Percentiles rank a stretch among this genome's conserved stretches.
Conservation (phyloP, 1,140 invertebrate species). For the Lepidurus couesii region DNA sequence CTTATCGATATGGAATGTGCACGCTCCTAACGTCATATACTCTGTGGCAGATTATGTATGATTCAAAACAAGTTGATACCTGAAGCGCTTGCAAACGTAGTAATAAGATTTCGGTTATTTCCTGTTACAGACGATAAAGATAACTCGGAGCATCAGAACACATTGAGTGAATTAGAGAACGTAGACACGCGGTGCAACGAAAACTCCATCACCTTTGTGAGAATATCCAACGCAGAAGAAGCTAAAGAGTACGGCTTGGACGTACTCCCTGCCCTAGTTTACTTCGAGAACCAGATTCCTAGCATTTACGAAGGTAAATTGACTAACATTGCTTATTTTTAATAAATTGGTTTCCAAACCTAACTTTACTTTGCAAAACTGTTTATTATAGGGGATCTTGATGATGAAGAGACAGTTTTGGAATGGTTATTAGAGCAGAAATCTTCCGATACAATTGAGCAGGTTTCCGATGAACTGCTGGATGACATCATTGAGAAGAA, state of each 20-base stretch:
- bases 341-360: not conserved
- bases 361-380: not conserved
- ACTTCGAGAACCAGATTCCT: conserved; percentile 88
- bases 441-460: conserved; percentile 84
- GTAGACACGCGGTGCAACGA: conserved; percentile 88
- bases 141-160: conserved; percentile 78
- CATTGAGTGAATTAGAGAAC: conserved; percentile 82
- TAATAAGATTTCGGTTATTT: conserved; percentile 10
- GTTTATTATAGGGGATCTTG: conserved; percentile 59
- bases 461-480: conserved; percentile 88
- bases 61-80: conserved; percentile 16
- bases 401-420: conserved; percentile 85
- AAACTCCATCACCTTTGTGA: conserved; percentile 81
- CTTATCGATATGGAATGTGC: no score
- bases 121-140: conserved; percentile 71
- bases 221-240: conserved; percentile 79
- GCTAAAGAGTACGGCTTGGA: conserved; percentile 87
- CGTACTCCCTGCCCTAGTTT: conserved; percentile 77
- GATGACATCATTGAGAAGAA: conserved; percentile 79
- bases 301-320: conserved; percentile 71
- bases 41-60: not conserved
- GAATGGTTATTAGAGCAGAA: conserved; percentile 87
- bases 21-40: no score
- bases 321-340: not conserved
- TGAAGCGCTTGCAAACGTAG: not conserved